phyloP scores from a whole-genome alignment of 2,888 invertebrate species.

The Hirtodrosophila confusa region DNA sequence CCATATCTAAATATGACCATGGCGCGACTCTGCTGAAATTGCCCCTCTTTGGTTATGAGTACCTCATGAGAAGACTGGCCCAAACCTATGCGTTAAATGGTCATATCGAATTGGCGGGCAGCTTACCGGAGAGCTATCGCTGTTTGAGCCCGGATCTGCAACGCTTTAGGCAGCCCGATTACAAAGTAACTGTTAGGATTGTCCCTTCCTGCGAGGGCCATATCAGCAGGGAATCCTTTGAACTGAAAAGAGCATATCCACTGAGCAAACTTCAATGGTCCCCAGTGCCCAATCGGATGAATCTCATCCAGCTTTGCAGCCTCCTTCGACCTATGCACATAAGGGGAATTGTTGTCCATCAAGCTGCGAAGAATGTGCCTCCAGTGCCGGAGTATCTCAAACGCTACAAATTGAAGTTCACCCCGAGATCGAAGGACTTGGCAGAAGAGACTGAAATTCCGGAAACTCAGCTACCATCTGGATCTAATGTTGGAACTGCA shows the following conservation, averaged over 20 bases:
- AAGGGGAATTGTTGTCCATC: constrained; percentile 45
- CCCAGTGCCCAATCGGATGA: constrained; percentile 52
- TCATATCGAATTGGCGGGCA: constrained; percentile 34
- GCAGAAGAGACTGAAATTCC: background rate
- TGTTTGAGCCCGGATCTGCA: constrained; percentile 24
- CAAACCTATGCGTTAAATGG: constrained; percentile 40
- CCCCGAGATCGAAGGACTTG: constrained; percentile 2
- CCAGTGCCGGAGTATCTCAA: constrained; percentile 48
- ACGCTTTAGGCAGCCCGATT: constrained; percentile 15
- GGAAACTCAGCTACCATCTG: constrained; percentile 8
- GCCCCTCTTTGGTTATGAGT: constrained; percentile 60
- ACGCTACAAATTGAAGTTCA: constrained; percentile 30
- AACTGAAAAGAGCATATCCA: background rate
- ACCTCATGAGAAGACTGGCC: constrained; percentile 34
- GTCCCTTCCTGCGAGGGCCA: background rate
- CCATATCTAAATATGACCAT: constrained; percentile 6
- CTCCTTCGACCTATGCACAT: constrained; percentile 56
- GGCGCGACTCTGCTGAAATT: constrained; percentile 18
- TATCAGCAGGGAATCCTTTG: no score
- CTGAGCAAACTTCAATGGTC: constrained; percentile 46
- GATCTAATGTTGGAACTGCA: background rate
- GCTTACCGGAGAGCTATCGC: constrained; percentile 22
- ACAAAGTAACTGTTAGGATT: constrained; percentile 13
- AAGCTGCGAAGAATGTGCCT: constrained; percentile 23
- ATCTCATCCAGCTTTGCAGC: constrained; percentile 61